Conservation (phyloP, 2,113 vertebrate genomes). For the Bambusicola thoracicus region DNA sequence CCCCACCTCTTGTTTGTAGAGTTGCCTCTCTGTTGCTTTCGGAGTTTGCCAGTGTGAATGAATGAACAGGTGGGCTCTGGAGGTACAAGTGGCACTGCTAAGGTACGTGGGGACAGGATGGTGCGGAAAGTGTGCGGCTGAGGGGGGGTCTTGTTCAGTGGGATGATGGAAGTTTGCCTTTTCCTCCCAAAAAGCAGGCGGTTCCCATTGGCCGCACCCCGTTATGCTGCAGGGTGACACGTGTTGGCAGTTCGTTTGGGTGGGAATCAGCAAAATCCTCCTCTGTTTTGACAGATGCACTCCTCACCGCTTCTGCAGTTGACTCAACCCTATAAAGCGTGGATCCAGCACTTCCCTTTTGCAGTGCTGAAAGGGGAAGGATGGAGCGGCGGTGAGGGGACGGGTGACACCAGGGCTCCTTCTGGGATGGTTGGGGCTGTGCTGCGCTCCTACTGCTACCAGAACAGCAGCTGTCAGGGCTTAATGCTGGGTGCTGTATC, state of each 20-base stretch:
- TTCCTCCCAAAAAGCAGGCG: rapidly evolving
- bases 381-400: background rate
- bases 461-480: background rate
- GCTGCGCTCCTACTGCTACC: background rate
- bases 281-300: conserved; percentile 76
- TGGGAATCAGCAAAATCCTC: conserved; percentile 63
- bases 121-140: background rate
- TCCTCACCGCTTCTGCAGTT: conserved; percentile 43
- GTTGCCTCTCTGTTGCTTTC: background rate
- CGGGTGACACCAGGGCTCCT: background rate
- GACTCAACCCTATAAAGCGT: conserved; percentile 48
- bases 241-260: background rate
- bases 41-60: background rate
- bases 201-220: rapidly evolving
- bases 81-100: rapidly evolving
- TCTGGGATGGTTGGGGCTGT: background rate
- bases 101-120: rapidly evolving
- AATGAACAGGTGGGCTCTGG: background rate
- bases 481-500: rapidly evolving
- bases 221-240: background rate
- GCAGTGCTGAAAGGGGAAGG: conserved; percentile 65
- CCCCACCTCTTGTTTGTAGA: background rate
- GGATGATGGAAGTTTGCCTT: background rate
- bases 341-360: conserved; percentile 64
- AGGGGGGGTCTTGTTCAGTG: background rate